Evolutionary conservation across 2,113 vertebrate genomes (phyloP).

Genomic region (Oncorhynchus tshawytscha): DNA sequence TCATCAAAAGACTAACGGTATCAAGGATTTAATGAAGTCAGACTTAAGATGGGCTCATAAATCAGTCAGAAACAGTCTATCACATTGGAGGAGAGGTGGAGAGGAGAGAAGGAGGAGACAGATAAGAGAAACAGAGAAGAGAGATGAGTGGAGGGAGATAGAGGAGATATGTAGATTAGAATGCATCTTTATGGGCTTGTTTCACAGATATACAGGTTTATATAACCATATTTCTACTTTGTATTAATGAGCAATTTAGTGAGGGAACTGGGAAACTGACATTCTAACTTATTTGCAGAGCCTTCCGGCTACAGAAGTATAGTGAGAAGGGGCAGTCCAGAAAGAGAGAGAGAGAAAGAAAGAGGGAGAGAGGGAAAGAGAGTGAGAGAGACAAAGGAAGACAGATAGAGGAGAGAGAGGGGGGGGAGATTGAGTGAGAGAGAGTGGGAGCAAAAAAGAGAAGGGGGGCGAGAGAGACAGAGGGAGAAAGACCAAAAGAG

Average conservation of each 20-base stretch:
- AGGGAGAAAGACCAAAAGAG: constrained; percentile 18
- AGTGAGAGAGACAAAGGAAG: constrained; percentile 23
- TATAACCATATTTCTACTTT: no score
- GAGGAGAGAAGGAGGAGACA: neutral
- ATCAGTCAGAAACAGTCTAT: constrained; percentile 41
- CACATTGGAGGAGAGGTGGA: neutral
- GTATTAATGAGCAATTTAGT: no score
- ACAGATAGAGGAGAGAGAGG: constrained; percentile 9
- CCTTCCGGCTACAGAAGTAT: neutral
- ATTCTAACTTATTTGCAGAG: neutral
- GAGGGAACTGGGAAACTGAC: no score
- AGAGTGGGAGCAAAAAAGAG: neutral
- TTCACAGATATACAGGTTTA: no score
- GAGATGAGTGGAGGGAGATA: neutral
- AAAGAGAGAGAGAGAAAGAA: neutral
- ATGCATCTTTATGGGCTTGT: no score
- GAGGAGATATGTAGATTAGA: no score
- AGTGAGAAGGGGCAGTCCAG: constrained; percentile 10
- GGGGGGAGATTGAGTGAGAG: neutral
- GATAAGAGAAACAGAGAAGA: neutral
- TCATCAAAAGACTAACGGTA: constrained; percentile 57
- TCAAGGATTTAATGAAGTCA: constrained; percentile 68
- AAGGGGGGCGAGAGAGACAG: neutral
- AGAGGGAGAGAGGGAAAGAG: neutral
- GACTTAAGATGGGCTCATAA: constrained; percentile 54